Conservation (phyloP, 2,797 vertebrate species). For the Enteromius paludinosus region DNA sequence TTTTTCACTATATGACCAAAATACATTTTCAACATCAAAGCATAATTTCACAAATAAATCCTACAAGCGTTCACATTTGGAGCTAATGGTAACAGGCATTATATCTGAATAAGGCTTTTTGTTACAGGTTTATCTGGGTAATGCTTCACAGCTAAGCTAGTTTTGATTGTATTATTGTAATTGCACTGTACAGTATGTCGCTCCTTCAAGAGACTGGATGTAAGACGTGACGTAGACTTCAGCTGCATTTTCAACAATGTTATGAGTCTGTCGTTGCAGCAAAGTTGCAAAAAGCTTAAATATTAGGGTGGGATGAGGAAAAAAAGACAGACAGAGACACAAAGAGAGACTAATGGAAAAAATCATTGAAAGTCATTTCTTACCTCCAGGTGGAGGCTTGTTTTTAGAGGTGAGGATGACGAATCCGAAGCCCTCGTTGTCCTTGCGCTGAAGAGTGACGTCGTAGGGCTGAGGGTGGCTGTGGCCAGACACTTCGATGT, state of each 20-base stretch:
- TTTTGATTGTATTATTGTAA: slow-evolving; percentile 16
- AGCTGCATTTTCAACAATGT: slow-evolving; percentile 1
- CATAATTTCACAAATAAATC: slow-evolving; percentile 15
- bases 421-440: slow-evolving; percentile 96
- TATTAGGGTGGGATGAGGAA: neutral
- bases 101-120: slow-evolving; percentile 2
- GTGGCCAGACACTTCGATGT: slow-evolving; percentile 66
- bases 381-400: slow-evolving; percentile 95
- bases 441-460: slow-evolving; percentile 87
- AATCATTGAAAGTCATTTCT: slow-evolving; percentile 56
- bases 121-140: slow-evolving; percentile 32
- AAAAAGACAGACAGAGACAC: slow-evolving; percentile 33
- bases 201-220: slow-evolving; percentile 1
- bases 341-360: neutral
- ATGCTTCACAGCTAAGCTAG: slow-evolving; percentile 24
- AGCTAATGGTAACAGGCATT: slow-evolving; percentile 6
- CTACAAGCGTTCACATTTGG: slow-evolving; percentile 1
- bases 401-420: slow-evolving; percentile 98
- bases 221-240: slow-evolving; percentile 4
- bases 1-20: neutral
- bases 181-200: neutral
- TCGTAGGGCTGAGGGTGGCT: slow-evolving; percentile 83
- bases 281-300: neutral
- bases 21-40: neutral
- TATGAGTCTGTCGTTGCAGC: slow-evolving; percentile 1